Percentiles rank a stretch among this genome's conserved stretches.
Evolutionary conservation across 1,140 invertebrate species (phyloP).

Genomic region (Rhopalosiphum maidis): DNA sequence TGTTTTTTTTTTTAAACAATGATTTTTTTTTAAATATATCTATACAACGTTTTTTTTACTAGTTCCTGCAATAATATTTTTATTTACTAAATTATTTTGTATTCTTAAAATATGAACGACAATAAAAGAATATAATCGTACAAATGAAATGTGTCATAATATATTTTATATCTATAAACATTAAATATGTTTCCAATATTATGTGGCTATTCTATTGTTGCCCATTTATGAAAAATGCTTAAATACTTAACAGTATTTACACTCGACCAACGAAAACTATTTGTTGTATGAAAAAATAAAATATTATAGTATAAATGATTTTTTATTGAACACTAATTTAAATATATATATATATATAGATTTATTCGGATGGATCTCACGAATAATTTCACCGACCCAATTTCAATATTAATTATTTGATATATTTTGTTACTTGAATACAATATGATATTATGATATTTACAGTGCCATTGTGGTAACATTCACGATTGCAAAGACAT

Average conservation of each 20-base stretch:
- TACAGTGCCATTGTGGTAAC: too few species aligned
- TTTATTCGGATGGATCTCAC: background rate
- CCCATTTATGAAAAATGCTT: too few species aligned
- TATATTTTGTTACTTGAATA: background rate
- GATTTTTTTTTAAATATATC: background rate
- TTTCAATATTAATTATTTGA: background rate
- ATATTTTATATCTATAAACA: background rate
- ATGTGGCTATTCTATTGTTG: background rate
- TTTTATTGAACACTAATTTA: background rate
- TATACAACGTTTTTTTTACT: background rate
- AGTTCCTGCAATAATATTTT: background rate
- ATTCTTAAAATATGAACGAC: background rate
- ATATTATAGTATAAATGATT: background rate
- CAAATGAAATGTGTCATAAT: background rate
- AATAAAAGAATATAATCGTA: background rate
- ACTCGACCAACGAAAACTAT: too few species aligned
- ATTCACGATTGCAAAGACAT: too few species aligned
- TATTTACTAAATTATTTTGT: background rate
- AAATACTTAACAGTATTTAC: too few species aligned
- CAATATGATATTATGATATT: too few species aligned
- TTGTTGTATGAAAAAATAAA: background rate
- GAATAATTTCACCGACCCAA: background rate
- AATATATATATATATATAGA: background rate
- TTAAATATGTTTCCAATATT: background rate
- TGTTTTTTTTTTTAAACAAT: background rate